phyloP scores from a whole-genome alignment of 2,888 invertebrate genomes.

The Ormyrus pomaceus region DNA sequence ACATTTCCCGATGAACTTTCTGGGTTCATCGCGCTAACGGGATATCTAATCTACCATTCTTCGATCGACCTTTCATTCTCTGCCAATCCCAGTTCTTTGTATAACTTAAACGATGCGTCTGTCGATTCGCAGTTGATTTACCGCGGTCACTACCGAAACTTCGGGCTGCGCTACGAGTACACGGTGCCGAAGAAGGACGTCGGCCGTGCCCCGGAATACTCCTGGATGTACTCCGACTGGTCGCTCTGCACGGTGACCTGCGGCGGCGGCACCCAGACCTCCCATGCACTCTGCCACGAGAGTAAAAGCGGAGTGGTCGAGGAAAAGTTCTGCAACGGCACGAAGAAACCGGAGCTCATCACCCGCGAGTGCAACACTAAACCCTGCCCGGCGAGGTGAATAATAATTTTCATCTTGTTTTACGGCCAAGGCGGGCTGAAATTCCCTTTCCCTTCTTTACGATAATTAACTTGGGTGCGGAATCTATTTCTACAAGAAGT shows the following conservation, averaged over 20 bases:
- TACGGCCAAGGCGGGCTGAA: not conserved
- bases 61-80: too few relatives aligned
- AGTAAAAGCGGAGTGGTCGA: slow-evolving; percentile 81
- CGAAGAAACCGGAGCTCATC: slow-evolving; percentile 73
- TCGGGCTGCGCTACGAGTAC: slow-evolving; percentile 90
- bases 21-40: not conserved
- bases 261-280: slow-evolving; percentile 84
- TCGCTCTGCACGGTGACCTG: slow-evolving; percentile 87
- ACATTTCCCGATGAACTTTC: not conserved
- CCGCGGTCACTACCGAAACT: slow-evolving; percentile 81
- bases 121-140: slow-evolving; percentile 66
- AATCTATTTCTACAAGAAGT: too few relatives aligned
- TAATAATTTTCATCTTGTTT: not conserved
- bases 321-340: slow-evolving; percentile 76
- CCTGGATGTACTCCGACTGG: slow-evolving; percentile 90
- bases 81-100: too few relatives aligned
- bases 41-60: too few relatives aligned
- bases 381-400: slow-evolving; percentile 77
- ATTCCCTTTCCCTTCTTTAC: too few relatives aligned
- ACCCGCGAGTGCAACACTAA: slow-evolving; percentile 76
- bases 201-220: slow-evolving; percentile 79
- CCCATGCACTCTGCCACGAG: slow-evolving; percentile 80
- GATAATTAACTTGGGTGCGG: too few relatives aligned
- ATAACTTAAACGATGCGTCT: not conserved
- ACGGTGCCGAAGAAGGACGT: slow-evolving; percentile 83